Evolutionary conservation across 2,113 vertebrate genomes (phyloP).

Genomic region (Phrynocephalus versicolor): DNA sequence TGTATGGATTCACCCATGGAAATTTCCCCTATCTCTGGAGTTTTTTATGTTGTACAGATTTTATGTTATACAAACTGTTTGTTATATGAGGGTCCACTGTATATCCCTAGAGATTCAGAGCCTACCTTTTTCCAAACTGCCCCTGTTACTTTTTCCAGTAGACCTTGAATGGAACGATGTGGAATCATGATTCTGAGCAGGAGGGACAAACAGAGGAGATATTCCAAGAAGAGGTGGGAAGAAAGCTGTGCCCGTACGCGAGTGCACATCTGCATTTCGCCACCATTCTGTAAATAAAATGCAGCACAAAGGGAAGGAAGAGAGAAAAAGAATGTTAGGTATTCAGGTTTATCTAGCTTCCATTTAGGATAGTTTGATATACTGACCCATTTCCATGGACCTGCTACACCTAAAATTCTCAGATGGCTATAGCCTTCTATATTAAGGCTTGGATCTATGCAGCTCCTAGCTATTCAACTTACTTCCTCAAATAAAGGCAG

Average conservation of each 20-base stretch:
- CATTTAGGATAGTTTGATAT: neutral
- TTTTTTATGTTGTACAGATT: too few relatives aligned
- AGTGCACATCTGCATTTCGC: slow-evolving; percentile 80
- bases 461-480: neutral
- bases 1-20: too few relatives aligned
- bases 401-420: neutral
- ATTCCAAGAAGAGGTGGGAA: slow-evolving; percentile 88
- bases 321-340: slow-evolving; percentile 28
- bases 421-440: neutral
- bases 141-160: slow-evolving; percentile 84
- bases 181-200: slow-evolving; percentile 81
- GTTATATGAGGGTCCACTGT: too few relatives aligned
- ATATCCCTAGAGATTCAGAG: neutral
- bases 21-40: too few relatives aligned
- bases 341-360: neutral
- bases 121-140: slow-evolving; percentile 87
- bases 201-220: slow-evolving; percentile 84
- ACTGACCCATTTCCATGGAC: neutral
- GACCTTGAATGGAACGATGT: slow-evolving; percentile 78
- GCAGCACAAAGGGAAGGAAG: slow-evolving; percentile 47
- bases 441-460: neutral
- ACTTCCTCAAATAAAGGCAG: neutral
- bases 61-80: too few relatives aligned
- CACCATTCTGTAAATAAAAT: slow-evolving; percentile 89
- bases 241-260: slow-evolving; percentile 80